Evolutionary conservation across 2,113 vertebrate species (phyloP).

Genomic region (Theropithecus gelada): DNA sequence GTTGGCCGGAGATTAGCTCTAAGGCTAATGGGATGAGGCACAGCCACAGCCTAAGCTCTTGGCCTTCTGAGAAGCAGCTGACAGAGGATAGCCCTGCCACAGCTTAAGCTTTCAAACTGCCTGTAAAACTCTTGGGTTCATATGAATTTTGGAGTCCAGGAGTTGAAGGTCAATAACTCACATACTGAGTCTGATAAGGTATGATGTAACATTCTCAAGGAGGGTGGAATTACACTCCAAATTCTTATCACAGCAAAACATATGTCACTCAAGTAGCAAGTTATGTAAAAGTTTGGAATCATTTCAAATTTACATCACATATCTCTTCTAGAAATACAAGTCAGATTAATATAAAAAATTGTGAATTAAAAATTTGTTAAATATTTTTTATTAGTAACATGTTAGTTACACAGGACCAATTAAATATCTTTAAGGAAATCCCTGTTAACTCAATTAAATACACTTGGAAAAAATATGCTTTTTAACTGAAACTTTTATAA

Average conservation of each 20-base stretch:
- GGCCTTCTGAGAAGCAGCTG: not conserved
- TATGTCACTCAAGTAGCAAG: not conserved
- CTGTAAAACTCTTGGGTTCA: not conserved
- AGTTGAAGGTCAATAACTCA: not conserved
- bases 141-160: not conserved
- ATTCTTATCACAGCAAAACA: not conserved
- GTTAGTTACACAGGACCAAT: not conserved
- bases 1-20: not conserved
- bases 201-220: not conserved
- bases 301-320: not conserved
- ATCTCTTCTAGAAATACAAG: not conserved
- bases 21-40: too few species aligned
- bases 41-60: not conserved
- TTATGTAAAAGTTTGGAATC: not conserved
- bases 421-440: not conserved
- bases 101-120: not conserved
- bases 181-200: not conserved
- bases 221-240: not conserved
- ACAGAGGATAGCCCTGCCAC: too few species aligned
- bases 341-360: not conserved
- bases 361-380: not conserved
- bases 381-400: not conserved
- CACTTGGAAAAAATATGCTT: not conserved
- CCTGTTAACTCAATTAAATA: not conserved
- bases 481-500: not conserved